phyloP scores from a whole-genome alignment of 2,888 invertebrate species.

The Eupithecia insigniata region DNA sequence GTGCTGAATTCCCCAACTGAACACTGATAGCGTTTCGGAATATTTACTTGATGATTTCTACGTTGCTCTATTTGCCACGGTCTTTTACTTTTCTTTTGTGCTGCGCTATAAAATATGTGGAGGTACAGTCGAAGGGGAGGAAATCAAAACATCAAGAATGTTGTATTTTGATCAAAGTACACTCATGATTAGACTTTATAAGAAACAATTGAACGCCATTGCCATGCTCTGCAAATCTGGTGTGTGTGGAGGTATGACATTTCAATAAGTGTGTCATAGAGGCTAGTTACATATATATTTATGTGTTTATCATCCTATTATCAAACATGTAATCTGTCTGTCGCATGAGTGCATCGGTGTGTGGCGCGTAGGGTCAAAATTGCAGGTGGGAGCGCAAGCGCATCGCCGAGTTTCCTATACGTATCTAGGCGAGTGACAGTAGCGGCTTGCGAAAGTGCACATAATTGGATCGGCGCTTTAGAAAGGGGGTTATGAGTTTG shows the following conservation, averaged over 20 bases:
- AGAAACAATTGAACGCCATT: not conserved
- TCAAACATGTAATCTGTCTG: conserved; percentile 33
- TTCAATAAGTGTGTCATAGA: conserved; percentile 10
- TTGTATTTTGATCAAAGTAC: not conserved
- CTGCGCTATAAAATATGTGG: conserved; percentile 12
- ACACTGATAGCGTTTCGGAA: conserved; percentile 39
- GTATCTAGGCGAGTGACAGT: conserved; percentile 84
- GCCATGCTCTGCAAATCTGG: not conserved
- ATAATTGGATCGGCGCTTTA: conserved; percentile 84
- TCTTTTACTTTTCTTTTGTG: conserved; percentile 41
- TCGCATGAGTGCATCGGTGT: conserved; percentile 24
- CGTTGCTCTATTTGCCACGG: conserved; percentile 36
- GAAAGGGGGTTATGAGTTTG: conserved; percentile 85
- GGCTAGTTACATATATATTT: conserved; percentile 1
- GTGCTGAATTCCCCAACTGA: conserved; percentile 43
- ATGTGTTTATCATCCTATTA: conserved; percentile 18
- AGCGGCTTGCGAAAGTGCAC: conserved; percentile 84
- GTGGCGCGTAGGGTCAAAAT: conserved; percentile 54
- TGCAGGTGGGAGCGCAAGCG: conserved; percentile 70
- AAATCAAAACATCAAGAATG: not conserved
- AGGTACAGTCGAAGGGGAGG: not conserved
- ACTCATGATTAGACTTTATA: not conserved
- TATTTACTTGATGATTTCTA: conserved; percentile 41
- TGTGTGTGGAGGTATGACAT: not conserved
- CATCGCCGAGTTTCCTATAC: conserved; percentile 78